Conservation (phyloP, 2,113 vertebrate species). For the Zootoca vivipara region DNA sequence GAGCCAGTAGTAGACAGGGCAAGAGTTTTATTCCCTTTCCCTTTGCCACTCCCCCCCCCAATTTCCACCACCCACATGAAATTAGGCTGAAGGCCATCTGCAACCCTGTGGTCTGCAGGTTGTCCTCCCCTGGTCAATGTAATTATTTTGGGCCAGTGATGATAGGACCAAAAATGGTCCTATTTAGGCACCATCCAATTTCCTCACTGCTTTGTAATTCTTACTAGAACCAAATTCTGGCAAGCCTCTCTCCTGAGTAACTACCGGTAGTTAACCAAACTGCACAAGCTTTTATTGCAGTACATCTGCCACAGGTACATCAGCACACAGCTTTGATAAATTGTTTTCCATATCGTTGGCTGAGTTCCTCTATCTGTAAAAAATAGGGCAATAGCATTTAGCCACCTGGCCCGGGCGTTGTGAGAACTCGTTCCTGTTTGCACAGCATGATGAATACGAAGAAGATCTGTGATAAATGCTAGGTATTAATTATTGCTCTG, state of each 20-base stretch:
- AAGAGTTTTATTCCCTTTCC: too few species aligned
- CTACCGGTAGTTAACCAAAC: neutral
- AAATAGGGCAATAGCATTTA: neutral
- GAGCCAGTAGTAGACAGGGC: too few species aligned
- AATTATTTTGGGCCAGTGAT: neutral
- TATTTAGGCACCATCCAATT: neutral
- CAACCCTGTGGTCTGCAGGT: too few species aligned
- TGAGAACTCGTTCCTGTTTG: conserved; percentile 19
- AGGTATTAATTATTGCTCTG: conserved; percentile 18
- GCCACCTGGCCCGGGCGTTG: neutral
- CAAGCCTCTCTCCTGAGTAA: neutral
- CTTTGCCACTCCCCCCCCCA: too few species aligned
- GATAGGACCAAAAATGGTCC: neutral
- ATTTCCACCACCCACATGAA: too few species aligned
- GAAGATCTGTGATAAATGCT: conserved; percentile 10
- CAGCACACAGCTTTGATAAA: neutral
- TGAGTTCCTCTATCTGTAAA: conserved; percentile 1
- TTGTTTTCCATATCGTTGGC: neutral
- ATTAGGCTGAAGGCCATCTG: too few species aligned
- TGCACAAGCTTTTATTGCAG: neutral
- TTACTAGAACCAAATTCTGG: neutral
- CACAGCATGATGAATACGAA: neutral
- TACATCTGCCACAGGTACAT: neutral
- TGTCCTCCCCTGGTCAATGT: too few species aligned
- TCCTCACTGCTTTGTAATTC: neutral